Base-by-base conservation (phyloP, 92 coral and sea anemone genomes). In the Umimayanthus kanabou region DNA sequence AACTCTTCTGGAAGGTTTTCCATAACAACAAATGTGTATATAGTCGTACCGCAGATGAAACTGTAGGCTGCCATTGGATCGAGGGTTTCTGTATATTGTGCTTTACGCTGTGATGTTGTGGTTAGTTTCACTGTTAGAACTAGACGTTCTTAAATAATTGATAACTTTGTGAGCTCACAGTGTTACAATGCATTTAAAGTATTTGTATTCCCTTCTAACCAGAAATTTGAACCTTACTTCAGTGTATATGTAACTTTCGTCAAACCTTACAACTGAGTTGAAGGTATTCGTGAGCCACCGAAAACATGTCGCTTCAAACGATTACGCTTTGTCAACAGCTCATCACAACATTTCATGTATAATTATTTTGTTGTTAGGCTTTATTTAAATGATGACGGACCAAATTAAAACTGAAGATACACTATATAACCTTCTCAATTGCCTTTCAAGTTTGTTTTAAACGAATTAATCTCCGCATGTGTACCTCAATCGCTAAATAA, bases 401-500 rank as follows among this genome's bases (percentile, higher is more conserved):
- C 14, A 61, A 61, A 2, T 61, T 20, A 18, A 61, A 25, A 50
- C 40, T 50, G 9, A 0, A 61, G 71, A 26, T 37, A 75, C 28
- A 18, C 42, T 18, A 29, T 6, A 39, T 6, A 22, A 37, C 45
- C n/a, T 39, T 75, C 79, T 75, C 45, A 16, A 18, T 20, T 74
- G 25, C 16, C 18, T 39, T 43, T 75, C n/a, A 75, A 39, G 47
- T 75, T 73, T 75, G 23, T 43, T 8, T 39, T 39, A 61, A 23
- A 20, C 33, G 57, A 13, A 47, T 33, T 33, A 33, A 33, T 25
- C 18, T 49, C 37, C n/a, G 49, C 18, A 33, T 33, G 2, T 37
- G 55, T 55, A 6, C 3, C 29, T 77, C 65, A 7, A 50, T n/a
- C 23, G 73, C 80, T 66, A 13, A 80, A 87, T 85, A 78, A 81